Evolutionary conservation across 2,113 vertebrate species (phyloP), one percentile per base, ranked within the genome.

Genomic region (Diglossa brunneiventris): DNA sequence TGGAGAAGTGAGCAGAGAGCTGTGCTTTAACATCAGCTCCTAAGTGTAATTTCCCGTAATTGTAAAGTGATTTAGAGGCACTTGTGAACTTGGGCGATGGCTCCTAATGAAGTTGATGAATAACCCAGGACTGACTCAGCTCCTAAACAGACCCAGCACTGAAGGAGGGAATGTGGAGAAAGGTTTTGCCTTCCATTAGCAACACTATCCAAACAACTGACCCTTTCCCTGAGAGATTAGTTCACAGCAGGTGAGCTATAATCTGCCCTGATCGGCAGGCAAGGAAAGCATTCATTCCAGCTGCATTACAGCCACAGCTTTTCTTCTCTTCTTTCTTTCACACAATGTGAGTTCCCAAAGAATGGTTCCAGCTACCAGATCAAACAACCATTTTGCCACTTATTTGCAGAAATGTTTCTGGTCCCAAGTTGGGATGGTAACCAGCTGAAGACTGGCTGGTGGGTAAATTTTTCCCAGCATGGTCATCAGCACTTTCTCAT

Each of bases 171-270:
- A 79, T 3, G 15, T 59, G 68, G 69, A 80, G 79, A 91, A 92
- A 95, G 95, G 89, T 91, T 95, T 95, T 90, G 83, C 95, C 96
- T 95, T 96, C 93, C 94, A 93, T 96, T 92, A 96, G 88, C 94
- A 91, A 80, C 92, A 93, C 81, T 95, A 90, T 96, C 93, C 95
- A 96, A 96, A 96, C 95, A 96, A 93, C 64, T 92, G 94, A 95
- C 96, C 93, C 87, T 92, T 83, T 97, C 94, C 91, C 93, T 5
- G 6, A 68, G 62, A 95, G 90, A 97, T 96, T 96, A 92, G 87
- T 82, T 94, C 93, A 75, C 92, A 97, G 94, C 87, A 95, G 96
- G 96, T 96, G 94, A 96, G 35, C 92, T 79, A 9, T 94, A 96
- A 96, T 95, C 93, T 94, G 87, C 89, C 87, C 87, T 77, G 87